These are phyloP conservation scores for Ciconia boyciana DNA, from an alignment of 2,113 vertebrate genomes.

Conservation along the genomic window DNA sequence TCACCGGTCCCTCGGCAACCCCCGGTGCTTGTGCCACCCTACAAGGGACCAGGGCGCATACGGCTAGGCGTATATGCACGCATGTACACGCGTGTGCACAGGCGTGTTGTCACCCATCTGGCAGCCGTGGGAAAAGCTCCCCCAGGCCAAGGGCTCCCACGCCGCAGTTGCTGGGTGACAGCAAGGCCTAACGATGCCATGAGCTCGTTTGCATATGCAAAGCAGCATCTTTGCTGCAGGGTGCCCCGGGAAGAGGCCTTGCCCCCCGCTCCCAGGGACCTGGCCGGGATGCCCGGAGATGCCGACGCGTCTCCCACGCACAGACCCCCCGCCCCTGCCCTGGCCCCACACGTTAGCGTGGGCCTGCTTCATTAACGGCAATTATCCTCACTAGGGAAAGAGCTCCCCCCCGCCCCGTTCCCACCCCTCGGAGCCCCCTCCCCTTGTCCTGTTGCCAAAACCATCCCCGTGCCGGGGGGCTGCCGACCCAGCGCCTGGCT, in stretches of 20 bases:
- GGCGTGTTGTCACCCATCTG: rapidly evolving
- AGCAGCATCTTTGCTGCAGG: background rate
- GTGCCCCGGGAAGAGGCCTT: slow-evolving; percentile 15
- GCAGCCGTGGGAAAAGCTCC: slow-evolving; percentile 19
- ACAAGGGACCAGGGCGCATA: rapidly evolving
- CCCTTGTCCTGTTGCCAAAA: background rate
- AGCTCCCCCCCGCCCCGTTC: background rate
- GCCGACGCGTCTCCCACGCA: background rate
- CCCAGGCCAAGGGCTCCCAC: background rate
- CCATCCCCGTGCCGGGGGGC: background rate
- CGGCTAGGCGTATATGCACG: rapidly evolving
- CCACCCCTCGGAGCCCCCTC: background rate
- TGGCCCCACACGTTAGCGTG: background rate
- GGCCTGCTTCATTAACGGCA: background rate
- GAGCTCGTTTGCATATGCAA: slow-evolving; percentile 60
- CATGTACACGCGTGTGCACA: background rate
- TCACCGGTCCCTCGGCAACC: background rate
- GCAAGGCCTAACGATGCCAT: background rate
- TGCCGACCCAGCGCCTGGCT: rapidly evolving
- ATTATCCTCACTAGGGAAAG: background rate
- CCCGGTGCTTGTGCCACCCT: background rate
- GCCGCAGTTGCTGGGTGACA: slow-evolving; percentile 48
- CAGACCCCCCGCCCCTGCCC: background rate
- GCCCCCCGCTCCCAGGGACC: background rate
- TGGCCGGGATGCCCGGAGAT: background rate